Evolutionary conservation across 1,140 invertebrate genomes (phyloP).

Genomic region (Hirudo medicinalis): DNA sequence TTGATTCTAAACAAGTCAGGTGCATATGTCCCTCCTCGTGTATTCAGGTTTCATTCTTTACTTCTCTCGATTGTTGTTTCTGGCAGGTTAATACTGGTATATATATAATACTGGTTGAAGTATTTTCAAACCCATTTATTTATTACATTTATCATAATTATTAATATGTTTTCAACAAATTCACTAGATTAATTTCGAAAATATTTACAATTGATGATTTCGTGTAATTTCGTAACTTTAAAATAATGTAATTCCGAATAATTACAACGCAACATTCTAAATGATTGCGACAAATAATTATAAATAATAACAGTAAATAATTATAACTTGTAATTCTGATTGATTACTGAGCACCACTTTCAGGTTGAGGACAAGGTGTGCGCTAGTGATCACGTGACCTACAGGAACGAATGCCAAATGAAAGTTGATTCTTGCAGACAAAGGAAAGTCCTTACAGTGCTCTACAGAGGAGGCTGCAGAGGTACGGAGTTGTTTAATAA

Average conservation of each 20-base stretch:
- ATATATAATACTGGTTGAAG: too few relatives aligned
- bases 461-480: slow-evolving; percentile 61
- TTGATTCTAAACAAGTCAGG: slow-evolving; percentile 51
- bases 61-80: slow-evolving; percentile 37
- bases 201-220: too few relatives aligned
- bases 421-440: slow-evolving; percentile 64
- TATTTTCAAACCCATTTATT: too few relatives aligned
- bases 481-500: too few relatives aligned
- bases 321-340: not conserved
- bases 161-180: too few relatives aligned
- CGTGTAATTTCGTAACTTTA: too few relatives aligned
- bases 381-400: slow-evolving; percentile 63
- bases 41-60: slow-evolving; percentile 53
- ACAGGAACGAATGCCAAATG: slow-evolving; percentile 60
- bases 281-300: too few relatives aligned
- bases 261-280: too few relatives aligned
- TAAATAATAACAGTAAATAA: not conserved
- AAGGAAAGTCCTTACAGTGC: slow-evolving; percentile 64
- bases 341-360: not conserved
- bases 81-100: too few relatives aligned
- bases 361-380: slow-evolving; percentile 51
- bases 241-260: too few relatives aligned
- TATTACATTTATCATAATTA: too few relatives aligned
- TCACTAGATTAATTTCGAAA: too few relatives aligned
- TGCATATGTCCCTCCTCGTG: slow-evolving; percentile 69